Conservation (phyloP, 2,888 invertebrate species). For the Petrolisthes manimaculis region DNA sequence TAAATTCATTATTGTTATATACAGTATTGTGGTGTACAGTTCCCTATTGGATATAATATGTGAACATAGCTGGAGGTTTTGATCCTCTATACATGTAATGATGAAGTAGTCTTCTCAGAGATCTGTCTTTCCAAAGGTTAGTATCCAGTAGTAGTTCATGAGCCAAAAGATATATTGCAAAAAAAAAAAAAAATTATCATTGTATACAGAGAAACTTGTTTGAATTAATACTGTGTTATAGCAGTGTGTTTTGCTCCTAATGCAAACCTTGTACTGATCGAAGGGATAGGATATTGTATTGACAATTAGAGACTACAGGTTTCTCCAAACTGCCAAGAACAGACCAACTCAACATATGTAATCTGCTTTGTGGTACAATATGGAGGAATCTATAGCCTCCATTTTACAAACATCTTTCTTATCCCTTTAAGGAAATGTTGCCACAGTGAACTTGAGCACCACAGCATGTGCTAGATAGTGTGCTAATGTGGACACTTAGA, state of each 20-base stretch:
- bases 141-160: conserved; percentile 29
- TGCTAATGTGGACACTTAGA: conserved; percentile 29
- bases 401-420: conserved; percentile 12
- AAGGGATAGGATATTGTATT: too few species aligned
- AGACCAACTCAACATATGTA: neutral
- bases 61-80: conserved; percentile 12
- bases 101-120: conserved; percentile 41
- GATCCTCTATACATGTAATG: conserved; percentile 37
- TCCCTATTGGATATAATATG: conserved; percentile 16
- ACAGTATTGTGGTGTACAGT: conserved; percentile 22
- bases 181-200: neutral
- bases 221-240: conserved; percentile 46
- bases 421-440: conserved; percentile 18
- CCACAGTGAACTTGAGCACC: conserved; percentile 20
- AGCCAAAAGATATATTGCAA: conserved; percentile 38
- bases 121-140: conserved; percentile 57
- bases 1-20: too few species aligned
- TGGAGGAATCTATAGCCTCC: conserved; percentile 16
- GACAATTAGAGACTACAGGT: too few species aligned
- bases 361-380: too few species aligned
- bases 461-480: conserved; percentile 40
- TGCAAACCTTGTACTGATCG: too few species aligned
- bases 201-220: conserved; percentile 27
- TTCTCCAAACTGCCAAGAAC: too few species aligned
- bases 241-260: conserved; percentile 47